phyloP scores from a whole-genome alignment of 92 coral and sea anemone genomes.

The Epizoanthus rinbou region DNA sequence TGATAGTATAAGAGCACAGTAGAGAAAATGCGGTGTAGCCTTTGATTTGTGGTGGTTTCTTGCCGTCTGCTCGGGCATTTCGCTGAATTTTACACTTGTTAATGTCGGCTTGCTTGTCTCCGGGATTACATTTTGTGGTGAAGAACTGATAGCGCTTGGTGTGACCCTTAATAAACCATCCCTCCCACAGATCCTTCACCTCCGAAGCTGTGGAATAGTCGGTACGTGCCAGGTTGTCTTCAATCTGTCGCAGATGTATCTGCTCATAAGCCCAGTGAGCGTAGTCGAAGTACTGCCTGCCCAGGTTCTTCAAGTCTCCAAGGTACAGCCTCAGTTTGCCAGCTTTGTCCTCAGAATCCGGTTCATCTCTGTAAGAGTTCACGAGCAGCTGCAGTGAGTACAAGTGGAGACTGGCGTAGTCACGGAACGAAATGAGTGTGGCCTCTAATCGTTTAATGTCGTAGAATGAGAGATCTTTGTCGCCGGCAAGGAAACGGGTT shows the following conservation, averaged over 20 bases:
- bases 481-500: background rate
- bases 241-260: background rate
- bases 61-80: background rate
- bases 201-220: background rate
- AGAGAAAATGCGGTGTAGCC: no score
- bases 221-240: background rate
- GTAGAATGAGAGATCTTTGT: background rate
- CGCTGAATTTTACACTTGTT: background rate
- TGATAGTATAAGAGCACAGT: no score
- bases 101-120: conserved; percentile 8
- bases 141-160: background rate
- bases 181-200: background rate
- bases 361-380: conserved; percentile 19
- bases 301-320: background rate
- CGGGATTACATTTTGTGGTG: background rate
- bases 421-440: background rate
- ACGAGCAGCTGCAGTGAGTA: conserved; percentile 20
- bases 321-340: background rate
- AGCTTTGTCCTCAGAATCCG: background rate
- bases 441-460: background rate
- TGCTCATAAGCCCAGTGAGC: conserved; percentile 22
- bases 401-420: conserved; percentile 28
- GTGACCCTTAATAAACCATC: background rate
- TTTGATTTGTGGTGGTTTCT: background rate
- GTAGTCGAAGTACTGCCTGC: conserved; percentile 3